Conservation (phyloP, 2,797 vertebrate genomes). For the Tympanoctomys barrerae region DNA sequence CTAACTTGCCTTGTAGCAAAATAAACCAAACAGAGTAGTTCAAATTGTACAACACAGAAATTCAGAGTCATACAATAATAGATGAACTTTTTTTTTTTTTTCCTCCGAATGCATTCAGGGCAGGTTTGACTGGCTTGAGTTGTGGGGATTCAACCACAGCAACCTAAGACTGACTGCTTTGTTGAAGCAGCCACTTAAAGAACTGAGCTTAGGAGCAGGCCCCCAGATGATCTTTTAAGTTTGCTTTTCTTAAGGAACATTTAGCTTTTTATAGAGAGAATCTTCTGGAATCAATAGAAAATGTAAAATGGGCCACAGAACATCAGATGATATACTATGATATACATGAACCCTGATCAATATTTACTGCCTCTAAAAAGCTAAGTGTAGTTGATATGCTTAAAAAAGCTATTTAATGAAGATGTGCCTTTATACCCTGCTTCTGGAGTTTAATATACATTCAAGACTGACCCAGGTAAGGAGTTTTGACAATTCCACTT, state of each 20-base stretch:
- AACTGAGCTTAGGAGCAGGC: no score
- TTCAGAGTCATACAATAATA: slow-evolving; percentile 74
- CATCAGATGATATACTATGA: slow-evolving; percentile 74
- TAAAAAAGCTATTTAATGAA: slow-evolving; percentile 35
- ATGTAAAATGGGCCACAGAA: slow-evolving; percentile 61
- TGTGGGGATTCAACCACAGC: no score
- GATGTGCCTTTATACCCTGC: not conserved
- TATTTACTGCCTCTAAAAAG: slow-evolving; percentile 73
- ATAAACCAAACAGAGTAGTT: slow-evolving; percentile 63
- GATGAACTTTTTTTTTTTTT: not conserved
- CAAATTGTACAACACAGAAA: slow-evolving; percentile 78
- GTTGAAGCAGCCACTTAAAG: no score
- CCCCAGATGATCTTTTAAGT: not conserved
- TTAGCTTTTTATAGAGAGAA: slow-evolving; percentile 73
- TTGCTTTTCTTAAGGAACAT: slow-evolving; percentile 79
- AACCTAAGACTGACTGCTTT: no score
- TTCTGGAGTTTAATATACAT: not conserved
- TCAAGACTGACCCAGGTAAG: slow-evolving; percentile 8
- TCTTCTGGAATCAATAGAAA: slow-evolving; percentile 80
- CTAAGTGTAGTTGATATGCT: slow-evolving; percentile 63
- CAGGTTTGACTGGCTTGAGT: no score
- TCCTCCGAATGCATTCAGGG: no score
- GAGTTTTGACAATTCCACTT: slow-evolving; percentile 4
- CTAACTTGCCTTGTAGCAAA: slow-evolving; percentile 76
- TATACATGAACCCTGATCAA: slow-evolving; percentile 37